These are phyloP conservation scores for Cavia porcellus DNA, from an alignment of 2,113 vertebrate species.

Conservation along the genomic window DNA sequence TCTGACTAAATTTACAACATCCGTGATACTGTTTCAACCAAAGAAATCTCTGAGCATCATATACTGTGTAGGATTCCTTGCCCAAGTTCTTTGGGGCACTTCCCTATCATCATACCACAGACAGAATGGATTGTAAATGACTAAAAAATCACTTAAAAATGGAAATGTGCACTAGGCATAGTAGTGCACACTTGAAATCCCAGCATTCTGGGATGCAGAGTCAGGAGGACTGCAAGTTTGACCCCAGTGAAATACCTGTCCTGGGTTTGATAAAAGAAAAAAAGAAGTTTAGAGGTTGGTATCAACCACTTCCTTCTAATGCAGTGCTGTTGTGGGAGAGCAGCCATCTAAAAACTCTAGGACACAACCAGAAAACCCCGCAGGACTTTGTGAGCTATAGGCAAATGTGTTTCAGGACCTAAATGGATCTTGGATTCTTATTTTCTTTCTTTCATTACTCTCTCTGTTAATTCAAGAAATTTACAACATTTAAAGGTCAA, in stretches of 20 bases:
- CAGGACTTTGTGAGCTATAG: background rate
- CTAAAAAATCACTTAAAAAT: background rate
- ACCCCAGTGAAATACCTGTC: background rate
- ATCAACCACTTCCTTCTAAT: background rate
- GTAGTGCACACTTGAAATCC: background rate
- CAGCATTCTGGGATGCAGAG: background rate
- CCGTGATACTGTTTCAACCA: background rate
- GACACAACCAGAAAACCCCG: background rate
- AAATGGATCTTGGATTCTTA: background rate
- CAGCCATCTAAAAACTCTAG: background rate
- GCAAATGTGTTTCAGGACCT: background rate
- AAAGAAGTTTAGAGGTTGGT: no score
- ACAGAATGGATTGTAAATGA: background rate
- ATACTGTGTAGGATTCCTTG: background rate
- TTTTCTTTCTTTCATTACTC: background rate
- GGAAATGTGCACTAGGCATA: background rate
- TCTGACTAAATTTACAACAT: background rate
- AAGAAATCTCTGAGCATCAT: background rate
- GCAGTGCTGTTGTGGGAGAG: background rate
- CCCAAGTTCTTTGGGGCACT: background rate
- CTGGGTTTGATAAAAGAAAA: background rate
- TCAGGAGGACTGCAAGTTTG: background rate
- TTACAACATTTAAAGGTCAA: background rate
- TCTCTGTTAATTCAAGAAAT: slow-evolving; percentile 40
- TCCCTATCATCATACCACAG: background rate